Base-by-base conservation (phyloP, 1,140 invertebrate species). In the Fopius arisanus region DNA sequence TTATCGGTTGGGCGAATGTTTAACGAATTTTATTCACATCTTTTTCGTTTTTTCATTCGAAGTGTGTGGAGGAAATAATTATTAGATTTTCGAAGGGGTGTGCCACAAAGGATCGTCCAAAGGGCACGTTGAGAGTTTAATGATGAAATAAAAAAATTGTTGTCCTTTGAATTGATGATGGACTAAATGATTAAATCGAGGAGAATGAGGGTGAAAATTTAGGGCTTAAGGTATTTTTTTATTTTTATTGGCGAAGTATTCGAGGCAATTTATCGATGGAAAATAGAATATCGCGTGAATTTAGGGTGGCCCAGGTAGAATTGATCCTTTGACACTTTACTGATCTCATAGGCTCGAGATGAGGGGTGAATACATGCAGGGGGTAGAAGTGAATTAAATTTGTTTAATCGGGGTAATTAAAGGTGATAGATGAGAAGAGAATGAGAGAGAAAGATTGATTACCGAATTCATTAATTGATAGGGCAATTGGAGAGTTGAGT, bases 261-360 rank as follows among this genome's bases (percentile, higher is more conserved):
- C 68, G 72, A 78, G 75, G 73, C 54, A 67, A 78, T 59, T 77
- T 75, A 66, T 54, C 12, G 70, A 77, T 67, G 62, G 28, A 62
- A 71, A 37, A 74, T 75, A 29, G 37, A 75, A 37, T 67, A 65
- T 26, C 65, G 62, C 70, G 69, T 54, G 67, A 67, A 72, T 54
- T 65, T 70, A 76, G 73, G 70, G 33, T 65, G 37, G 21, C 59
- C 23, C 21, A 29, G 33, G 41, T 31, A 29, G 59, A 75, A 78
- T 75, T 43, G 59, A 63, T 71, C 74, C 43, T 59, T 76, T 75
- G 59, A 69, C 14, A 73, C 41, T 76, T 66, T 78, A 31, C 78
- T 80, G 79, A 80, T 80, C 79, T 80, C 79, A 80, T 78, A 78
- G 72, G 70, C 78, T 80, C 73, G 75, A 77, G 62, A 77, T 67